Evolutionary conservation across 2,113 vertebrate species (phyloP).

Genomic region (Calidris pygmaea): DNA sequence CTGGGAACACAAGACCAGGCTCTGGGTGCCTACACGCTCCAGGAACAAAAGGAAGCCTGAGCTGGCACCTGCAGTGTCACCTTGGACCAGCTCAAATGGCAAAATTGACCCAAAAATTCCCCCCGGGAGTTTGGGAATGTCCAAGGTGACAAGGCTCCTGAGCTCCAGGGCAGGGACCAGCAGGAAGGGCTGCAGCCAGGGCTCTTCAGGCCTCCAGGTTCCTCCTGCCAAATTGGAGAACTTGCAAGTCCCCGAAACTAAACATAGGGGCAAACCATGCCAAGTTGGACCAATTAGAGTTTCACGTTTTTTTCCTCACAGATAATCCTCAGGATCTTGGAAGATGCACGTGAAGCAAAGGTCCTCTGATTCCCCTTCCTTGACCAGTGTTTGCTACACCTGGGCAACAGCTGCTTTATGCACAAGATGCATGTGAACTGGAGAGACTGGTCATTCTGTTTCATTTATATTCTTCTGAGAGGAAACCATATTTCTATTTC

Average conservation of each 20-base stretch:
- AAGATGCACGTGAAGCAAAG: background rate
- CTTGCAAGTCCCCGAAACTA: background rate
- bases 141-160: background rate
- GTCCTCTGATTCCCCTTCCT: background rate
- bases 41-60: background rate
- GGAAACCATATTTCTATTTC: background rate
- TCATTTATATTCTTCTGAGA: background rate
- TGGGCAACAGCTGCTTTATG: background rate
- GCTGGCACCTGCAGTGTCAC: background rate
- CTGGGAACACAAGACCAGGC: background rate
- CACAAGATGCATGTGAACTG: background rate
- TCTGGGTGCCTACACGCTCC: background rate
- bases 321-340: background rate
- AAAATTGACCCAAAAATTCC: background rate
- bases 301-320: background rate
- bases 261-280: accelerated
- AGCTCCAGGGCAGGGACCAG: background rate
- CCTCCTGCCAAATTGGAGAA: background rate
- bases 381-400: too few species aligned
- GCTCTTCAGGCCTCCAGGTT: background rate
- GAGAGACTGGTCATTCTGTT: background rate
- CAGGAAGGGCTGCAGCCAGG: background rate
- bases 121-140: background rate
- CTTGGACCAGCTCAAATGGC: background rate
- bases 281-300: background rate